These are phyloP conservation scores for Sminthurides bifidus DNA, from an alignment of 1,140 invertebrate genomes.

Conservation along the genomic window DNA sequence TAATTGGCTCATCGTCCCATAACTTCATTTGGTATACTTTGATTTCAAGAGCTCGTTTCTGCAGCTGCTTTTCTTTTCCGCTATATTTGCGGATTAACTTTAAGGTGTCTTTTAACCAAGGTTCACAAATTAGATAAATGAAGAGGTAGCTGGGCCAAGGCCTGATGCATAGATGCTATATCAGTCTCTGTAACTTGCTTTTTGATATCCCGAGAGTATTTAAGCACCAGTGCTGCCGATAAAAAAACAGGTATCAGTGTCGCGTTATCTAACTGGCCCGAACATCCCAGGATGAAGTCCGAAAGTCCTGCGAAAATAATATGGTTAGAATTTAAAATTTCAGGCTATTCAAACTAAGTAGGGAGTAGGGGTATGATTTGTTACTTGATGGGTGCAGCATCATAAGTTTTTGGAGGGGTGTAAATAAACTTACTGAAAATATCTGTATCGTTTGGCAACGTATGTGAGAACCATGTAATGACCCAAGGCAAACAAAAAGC, in stretches of 20 bases:
- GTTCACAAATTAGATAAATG: slow-evolving; percentile 17
- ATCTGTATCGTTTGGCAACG: slow-evolving; percentile 27
- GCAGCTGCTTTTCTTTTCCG: slow-evolving; percentile 17
- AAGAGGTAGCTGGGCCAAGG: slow-evolving; percentile 20
- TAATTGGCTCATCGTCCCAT: slow-evolving; percentile 26
- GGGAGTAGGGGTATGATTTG: neutral
- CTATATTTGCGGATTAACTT: slow-evolving; percentile 23
- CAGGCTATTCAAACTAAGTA: neutral
- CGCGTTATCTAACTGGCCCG: slow-evolving; percentile 12
- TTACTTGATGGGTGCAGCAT: neutral
- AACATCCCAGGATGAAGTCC: slow-evolving; percentile 28
- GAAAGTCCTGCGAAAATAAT: slow-evolving; percentile 20
- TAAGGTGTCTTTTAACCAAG: slow-evolving; percentile 25
- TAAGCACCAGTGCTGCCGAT: slow-evolving; percentile 22
- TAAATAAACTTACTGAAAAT: slow-evolving; percentile 27
- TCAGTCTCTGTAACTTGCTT: slow-evolving; percentile 16
- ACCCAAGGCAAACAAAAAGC: slow-evolving; percentile 31
- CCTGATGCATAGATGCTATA: slow-evolving; percentile 28
- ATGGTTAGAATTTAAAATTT: neutral
- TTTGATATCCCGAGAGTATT: slow-evolving; percentile 18
- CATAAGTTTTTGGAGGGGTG: neutral
- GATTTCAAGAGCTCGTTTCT: slow-evolving; percentile 20
- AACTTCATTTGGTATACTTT: slow-evolving; percentile 19
- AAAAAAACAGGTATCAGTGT: slow-evolving; percentile 26
- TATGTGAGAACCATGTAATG: slow-evolving; percentile 31